Evolutionary conservation across 2,113 vertebrate species (phyloP), one percentile per base, ranked within the genome.

Genomic region (Clarias magur): DNA sequence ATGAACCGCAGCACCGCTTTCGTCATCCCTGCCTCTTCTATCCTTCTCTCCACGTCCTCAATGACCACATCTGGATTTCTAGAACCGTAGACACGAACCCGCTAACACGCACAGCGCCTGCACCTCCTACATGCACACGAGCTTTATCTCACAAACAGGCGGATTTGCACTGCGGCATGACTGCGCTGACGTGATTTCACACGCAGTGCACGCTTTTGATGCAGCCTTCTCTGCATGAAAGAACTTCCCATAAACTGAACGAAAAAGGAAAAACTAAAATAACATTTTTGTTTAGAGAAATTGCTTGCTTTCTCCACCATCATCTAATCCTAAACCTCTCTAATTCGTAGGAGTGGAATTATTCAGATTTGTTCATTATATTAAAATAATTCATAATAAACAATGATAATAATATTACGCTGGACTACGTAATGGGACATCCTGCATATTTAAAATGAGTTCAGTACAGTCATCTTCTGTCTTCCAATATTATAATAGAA

Each of bases 141-240:
- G 42, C 73, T 34, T 63, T n/a, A 19, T 79, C 34, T 76, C 30
- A 72, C 38, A 62, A 48, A 63, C 17, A 65, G 38, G 62, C 59
- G 79, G 73, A 73, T 86, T 79, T 86, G 42, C 75, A 86, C 62
- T 86, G 84, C 84, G 27, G 67, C 78, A 86, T 57, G 21, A 63
- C 76, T 56, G 84, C 62, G 59, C n/a, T 54, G 81, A 70, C 21
- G 56, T 60, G 17, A 42, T 73, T 38, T 68, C 25, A 23, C 30
- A 86, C 15, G 25, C 27, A 13, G 63, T 70, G 27, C 30, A 17
- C 0, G 11, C 30, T n/a, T 85, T 25, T 48, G 48, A 63, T n/a
- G 23, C 23, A 42, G 54, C 25, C 48, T 56, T 30, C 3, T 79
- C 23, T 3, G 15, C 75, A 78, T 17, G 12, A 76, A 76, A 54